These are phyloP conservation scores for Orientallactaga bullata DNA, from an alignment of 2,113 vertebrate genomes.

Conservation along the genomic window DNA sequence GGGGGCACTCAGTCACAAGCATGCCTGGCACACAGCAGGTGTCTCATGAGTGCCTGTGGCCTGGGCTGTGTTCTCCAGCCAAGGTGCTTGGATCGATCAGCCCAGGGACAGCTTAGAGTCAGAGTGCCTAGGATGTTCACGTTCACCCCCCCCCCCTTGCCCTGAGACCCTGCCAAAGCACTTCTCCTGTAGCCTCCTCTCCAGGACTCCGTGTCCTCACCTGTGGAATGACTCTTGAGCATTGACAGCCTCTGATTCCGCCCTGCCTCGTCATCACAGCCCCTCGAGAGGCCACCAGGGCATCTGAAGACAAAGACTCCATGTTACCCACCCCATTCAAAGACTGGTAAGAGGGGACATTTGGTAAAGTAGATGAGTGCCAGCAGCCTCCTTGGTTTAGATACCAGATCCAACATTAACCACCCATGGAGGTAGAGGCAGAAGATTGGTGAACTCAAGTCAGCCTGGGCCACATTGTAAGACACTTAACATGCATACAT, in stretches of 20 bases:
- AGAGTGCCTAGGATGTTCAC: not conserved
- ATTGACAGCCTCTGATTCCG: not conserved
- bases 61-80: not conserved
- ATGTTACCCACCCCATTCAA: not conserved
- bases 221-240: not conserved
- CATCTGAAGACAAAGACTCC: not conserved
- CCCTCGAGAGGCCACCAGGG: not conserved
- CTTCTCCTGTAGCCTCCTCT: fast-evolving
- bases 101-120: not conserved
- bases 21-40: not conserved
- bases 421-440: not conserved
- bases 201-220: not conserved
- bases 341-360: not conserved
- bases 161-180: not conserved
- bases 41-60: not conserved
- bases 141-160: not conserved
- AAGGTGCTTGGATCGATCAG: not conserved
- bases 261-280: not conserved
- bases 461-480: not conserved
- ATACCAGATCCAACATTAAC: not conserved
- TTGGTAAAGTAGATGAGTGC: not conserved
- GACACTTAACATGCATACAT: not conserved
- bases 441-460: not conserved
- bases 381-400: not conserved
- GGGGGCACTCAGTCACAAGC: not conserved